Evolutionary conservation across 35 echinoderm and acorn worm genomes (phyloP).

Genomic region (Strongylocentrotus purpuratus): DNA sequence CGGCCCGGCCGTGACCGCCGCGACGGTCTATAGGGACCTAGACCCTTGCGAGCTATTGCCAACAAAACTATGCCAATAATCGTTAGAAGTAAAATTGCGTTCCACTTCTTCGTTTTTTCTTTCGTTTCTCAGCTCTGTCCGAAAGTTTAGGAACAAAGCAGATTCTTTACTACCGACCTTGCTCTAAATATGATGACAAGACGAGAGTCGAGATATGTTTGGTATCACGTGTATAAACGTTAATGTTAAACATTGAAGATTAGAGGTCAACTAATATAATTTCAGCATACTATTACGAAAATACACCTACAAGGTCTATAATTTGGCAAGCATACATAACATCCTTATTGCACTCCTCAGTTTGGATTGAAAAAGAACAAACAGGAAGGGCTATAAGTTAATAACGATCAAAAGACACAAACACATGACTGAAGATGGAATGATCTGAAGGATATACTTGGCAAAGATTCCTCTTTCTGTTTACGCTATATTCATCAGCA

Average conservation of each 20-base stretch:
- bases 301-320: not conserved
- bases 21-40: not conserved
- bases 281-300: not conserved
- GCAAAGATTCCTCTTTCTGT: not conserved
- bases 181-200: not conserved
- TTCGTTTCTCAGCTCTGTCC: not conserved
- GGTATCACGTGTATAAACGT: not conserved
- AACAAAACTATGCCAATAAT: not conserved
- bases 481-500: not conserved
- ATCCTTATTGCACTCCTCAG: not conserved
- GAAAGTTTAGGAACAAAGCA: not conserved
- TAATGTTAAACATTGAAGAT: not conserved
- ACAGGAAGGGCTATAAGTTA: constrained; percentile 6
- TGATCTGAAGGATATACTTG: not conserved
- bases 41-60: not conserved
- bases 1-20: not conserved
- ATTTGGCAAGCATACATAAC: not conserved
- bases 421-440: not conserved
- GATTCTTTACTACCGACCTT: not conserved
- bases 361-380: not conserved
- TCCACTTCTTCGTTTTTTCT: not conserved
- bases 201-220: not conserved
- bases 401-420: not conserved
- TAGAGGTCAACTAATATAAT: not conserved
- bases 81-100: not conserved